These are phyloP conservation scores for Ovibos moschatus DNA, from an alignment of 2,113 vertebrate genomes.

Conservation along the genomic window DNA sequence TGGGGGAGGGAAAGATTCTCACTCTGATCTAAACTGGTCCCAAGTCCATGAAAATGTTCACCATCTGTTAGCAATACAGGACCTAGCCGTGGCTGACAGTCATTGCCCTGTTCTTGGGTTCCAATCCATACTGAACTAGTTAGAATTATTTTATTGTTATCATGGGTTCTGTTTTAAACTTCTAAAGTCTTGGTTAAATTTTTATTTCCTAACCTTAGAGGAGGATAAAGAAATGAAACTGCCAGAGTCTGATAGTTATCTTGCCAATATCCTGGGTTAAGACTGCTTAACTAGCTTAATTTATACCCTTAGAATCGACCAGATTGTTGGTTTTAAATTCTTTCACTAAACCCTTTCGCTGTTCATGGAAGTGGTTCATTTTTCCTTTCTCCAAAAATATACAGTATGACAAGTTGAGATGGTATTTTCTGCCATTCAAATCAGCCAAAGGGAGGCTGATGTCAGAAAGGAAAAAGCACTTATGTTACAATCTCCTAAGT, in stretches of 20 bases:
- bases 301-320: constrained; percentile 71
- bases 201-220: constrained; percentile 27
- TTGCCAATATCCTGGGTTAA: constrained; percentile 69
- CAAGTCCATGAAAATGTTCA: constrained; percentile 59
- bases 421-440: constrained; percentile 76
- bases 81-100: constrained; percentile 45
- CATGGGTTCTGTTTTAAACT: not conserved
- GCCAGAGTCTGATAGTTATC: constrained; percentile 46
- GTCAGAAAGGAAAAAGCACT: constrained; percentile 69
- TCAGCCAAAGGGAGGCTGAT: constrained; percentile 69
- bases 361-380: constrained; percentile 74
- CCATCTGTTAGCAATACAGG: constrained; percentile 72
- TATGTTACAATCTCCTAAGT: constrained; percentile 64
- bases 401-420: constrained; percentile 73
- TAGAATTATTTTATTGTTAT: constrained; percentile 54
- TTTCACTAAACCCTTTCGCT: constrained; percentile 71
- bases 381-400: constrained; percentile 73
- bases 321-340: constrained; percentile 74
- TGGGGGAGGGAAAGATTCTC: constrained; percentile 39
- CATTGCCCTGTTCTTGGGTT: constrained; percentile 42
- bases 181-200: constrained; percentile 47
- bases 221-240: constrained; percentile 54
- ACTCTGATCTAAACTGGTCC: constrained; percentile 70
- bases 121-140: constrained; percentile 59
- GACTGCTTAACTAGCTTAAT: constrained; percentile 72